Base-by-base conservation (phyloP, 2,888 invertebrate genomes). In the Syritta pipiens region DNA sequence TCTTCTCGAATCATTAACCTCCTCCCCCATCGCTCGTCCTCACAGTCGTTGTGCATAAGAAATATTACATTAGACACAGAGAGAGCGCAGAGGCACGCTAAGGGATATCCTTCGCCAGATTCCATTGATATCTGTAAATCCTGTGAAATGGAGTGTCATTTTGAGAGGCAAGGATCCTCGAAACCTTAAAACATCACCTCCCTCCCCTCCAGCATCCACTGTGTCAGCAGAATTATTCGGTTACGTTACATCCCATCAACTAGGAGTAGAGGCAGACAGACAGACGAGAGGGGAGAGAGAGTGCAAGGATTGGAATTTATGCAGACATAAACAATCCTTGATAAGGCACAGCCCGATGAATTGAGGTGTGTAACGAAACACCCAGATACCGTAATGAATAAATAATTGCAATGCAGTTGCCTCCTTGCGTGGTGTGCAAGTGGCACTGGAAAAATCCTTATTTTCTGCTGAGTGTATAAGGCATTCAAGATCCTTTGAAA, bases 91-190 rank as follows among this genome's bases (percentile, higher is more conserved):
- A 20, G 24, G 5, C 30, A 17, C 12, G 19, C 9, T 14, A 3
- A 9, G 17, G 30, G 14, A 44, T 26, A 40, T 32, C 53, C 60
- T 32, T 53, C 55, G 60, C 51, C 32, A 44, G 42, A 69, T 49
- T 69, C n/a, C 62, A 63, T 62, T 69, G 75, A 76, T 69, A 76
- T 44, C 75, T 69, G 62, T 57, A 69, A 76, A 51, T 69, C 62
- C 75, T 69, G 62, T 62, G 55, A 69, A 76, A 69, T 76, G 55
- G 69, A 69, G 75, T 76, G 75, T 76, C 75, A 57, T 69, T 42
- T 44, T 76, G 69, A 76, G 65, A 51, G 28, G 40, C 60, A 68
- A 32, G 68, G 24, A 75, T 55, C 53, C 44, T 44, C 53, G 55
- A 6, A 22, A 35, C 2, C 14, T 22, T 32, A 32, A 24, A 37